phyloP scores from a whole-genome alignment of 1,140 invertebrate species.

The Drosophila nebulosa region DNA sequence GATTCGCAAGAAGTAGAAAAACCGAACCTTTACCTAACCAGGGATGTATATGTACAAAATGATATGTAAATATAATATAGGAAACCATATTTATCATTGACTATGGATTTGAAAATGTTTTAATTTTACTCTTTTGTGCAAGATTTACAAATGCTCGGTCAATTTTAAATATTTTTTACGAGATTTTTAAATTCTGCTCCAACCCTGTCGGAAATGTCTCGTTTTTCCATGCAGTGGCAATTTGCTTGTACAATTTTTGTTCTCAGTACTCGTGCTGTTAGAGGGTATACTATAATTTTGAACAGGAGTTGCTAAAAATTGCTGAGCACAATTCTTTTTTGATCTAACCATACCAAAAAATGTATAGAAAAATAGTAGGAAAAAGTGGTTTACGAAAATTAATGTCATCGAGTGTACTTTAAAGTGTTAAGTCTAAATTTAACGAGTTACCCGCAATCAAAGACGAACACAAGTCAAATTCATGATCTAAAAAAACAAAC shows the following conservation, averaged over 20 bases:
- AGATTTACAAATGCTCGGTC: background rate
- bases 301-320: no score
- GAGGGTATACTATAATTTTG: background rate
- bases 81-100: background rate
- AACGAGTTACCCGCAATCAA: no score
- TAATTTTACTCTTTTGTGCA: background rate
- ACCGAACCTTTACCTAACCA: background rate
- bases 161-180: background rate
- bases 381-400: no score
- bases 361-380: no score
- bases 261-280: background rate
- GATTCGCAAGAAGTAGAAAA: background rate
- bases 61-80: background rate
- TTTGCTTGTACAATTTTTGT: slow-evolving; percentile 11
- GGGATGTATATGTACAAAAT: slow-evolving; percentile 15
- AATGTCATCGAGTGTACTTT: no score
- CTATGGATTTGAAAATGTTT: background rate
- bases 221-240: slow-evolving; percentile 20
- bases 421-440: no score
- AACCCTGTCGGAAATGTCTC: background rate
- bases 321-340: no score
- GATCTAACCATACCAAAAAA: no score
- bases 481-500: no score
- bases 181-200: background rate
- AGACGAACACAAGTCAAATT: no score